These are phyloP conservation scores for Anseranas semipalmata DNA, from an alignment of 2,113 vertebrate genomes.

Conservation along the genomic window DNA sequence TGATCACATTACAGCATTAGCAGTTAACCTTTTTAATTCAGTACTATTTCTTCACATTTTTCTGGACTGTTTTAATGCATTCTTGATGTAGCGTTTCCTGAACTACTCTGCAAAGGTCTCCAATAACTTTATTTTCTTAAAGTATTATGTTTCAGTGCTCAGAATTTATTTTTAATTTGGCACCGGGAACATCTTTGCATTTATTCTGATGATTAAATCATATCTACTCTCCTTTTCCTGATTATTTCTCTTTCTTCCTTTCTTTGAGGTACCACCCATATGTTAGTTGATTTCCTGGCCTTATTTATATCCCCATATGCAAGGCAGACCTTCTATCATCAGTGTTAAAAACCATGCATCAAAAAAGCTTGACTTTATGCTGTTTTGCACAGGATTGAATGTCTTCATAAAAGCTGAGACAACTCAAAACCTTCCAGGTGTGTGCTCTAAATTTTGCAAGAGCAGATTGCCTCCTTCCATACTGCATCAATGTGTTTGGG, in stretches of 20 bases:
- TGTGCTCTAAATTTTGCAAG: background rate
- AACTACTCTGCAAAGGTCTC: background rate
- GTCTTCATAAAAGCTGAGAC: background rate
- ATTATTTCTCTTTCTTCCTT: background rate
- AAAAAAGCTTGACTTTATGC: background rate
- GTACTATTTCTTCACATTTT: background rate
- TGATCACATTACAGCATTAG: conserved; percentile 6
- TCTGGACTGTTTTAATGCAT: background rate
- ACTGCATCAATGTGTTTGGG: background rate
- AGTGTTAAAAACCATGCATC: background rate
- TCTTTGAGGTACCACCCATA: background rate
- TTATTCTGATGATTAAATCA: background rate
- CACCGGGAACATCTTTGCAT: background rate
- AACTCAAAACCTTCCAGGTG: background rate
- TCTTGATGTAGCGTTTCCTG: background rate
- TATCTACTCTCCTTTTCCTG: background rate
- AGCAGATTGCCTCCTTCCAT: background rate
- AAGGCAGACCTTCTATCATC: background rate
- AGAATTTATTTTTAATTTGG: background rate
- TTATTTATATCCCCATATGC: background rate
- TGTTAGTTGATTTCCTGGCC: background rate
- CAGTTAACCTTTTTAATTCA: conserved; percentile 26
- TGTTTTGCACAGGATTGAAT: background rate
- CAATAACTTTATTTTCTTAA: background rate
- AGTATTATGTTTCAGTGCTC: background rate